A percentile compares a stretch with the other conserved stretches of the same genome.
phyloP scores from a whole-genome alignment of 2,888 invertebrate genomes.

The Sinopyrophorus schimmeli region DNA sequence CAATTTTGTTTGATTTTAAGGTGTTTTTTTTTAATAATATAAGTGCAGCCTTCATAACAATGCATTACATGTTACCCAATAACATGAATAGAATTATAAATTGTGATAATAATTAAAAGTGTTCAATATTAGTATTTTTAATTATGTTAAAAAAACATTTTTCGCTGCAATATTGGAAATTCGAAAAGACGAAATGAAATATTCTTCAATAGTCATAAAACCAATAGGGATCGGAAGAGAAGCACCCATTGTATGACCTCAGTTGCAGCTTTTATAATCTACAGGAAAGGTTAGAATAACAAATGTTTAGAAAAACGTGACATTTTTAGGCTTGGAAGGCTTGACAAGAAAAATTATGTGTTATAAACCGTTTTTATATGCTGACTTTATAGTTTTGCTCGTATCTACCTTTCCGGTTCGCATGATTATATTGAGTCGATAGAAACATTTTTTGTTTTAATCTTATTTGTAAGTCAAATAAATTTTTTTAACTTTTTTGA shows the following conservation, averaged over 20 bases:
- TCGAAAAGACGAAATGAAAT: slow-evolving; percentile 24
- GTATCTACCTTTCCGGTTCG: slow-evolving; percentile 2
- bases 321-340: slow-evolving; percentile 20
- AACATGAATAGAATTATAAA: no score
- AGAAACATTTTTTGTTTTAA: no score
- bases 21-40: no score
- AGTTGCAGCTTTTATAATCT: slow-evolving; percentile 28
- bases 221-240: slow-evolving; percentile 24
- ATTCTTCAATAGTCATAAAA: slow-evolving; percentile 27
- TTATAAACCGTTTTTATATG: slow-evolving; percentile 21
- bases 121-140: no score
- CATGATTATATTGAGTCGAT: no score
- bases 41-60: no score
- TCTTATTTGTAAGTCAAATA: no score
- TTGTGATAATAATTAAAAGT: no score
- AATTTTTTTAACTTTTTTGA: slow-evolving; percentile 5
- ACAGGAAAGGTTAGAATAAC: slow-evolving; percentile 18
- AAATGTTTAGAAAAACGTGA: slow-evolving; percentile 26
- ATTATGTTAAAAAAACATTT: no score
- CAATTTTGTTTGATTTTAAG: no score
- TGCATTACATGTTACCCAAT: no score
- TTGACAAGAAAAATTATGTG: slow-evolving; percentile 21
- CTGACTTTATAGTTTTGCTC: slow-evolving; percentile 17
- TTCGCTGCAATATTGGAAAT: no score
- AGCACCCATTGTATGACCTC: slow-evolving; percentile 23